Percentiles rank a stretch among this genome's conserved stretches.
Conservation (phyloP, 2,113 vertebrate genomes). For the Puffinus mauretanicus region DNA sequence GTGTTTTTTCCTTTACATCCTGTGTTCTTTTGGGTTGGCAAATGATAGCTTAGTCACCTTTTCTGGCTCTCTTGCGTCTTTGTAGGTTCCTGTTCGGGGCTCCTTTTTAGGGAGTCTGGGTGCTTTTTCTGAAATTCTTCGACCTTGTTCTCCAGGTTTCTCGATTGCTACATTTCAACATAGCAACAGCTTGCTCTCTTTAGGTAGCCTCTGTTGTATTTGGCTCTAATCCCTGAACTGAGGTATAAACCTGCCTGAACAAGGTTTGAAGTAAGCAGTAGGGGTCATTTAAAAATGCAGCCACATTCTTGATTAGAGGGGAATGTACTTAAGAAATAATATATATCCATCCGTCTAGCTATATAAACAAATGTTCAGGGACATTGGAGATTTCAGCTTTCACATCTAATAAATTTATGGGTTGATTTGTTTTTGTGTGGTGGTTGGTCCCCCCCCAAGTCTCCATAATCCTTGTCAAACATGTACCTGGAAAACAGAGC, state of each 20-base stretch:
- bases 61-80: neutral
- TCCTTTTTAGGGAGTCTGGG: neutral
- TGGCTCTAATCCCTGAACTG: slow-evolving; percentile 45
- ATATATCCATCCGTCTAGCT: neutral
- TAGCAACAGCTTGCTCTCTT: slow-evolving; percentile 55
- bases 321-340: neutral
- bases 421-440: neutral
- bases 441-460: neutral
- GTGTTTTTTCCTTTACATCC: neutral
- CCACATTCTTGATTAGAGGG: slow-evolving; percentile 12
- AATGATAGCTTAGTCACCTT: neutral
- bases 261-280: slow-evolving; percentile 35
- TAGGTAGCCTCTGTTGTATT: slow-evolving; percentile 53
- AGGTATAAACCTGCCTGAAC: slow-evolving; percentile 54
- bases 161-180: neutral
- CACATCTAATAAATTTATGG: neutral
- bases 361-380: neutral
- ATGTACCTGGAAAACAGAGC: neutral
- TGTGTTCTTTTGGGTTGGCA: neutral
- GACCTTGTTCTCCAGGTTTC: neutral
- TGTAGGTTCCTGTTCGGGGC: neutral
- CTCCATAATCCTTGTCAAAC: neutral
- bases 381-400: neutral
- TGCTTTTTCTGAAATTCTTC: neutral
- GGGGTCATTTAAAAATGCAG: slow-evolving; percentile 56